These are phyloP conservation scores for Megalopta genalis DNA, from an alignment of 1,140 invertebrate species.

Conservation along the genomic window DNA sequence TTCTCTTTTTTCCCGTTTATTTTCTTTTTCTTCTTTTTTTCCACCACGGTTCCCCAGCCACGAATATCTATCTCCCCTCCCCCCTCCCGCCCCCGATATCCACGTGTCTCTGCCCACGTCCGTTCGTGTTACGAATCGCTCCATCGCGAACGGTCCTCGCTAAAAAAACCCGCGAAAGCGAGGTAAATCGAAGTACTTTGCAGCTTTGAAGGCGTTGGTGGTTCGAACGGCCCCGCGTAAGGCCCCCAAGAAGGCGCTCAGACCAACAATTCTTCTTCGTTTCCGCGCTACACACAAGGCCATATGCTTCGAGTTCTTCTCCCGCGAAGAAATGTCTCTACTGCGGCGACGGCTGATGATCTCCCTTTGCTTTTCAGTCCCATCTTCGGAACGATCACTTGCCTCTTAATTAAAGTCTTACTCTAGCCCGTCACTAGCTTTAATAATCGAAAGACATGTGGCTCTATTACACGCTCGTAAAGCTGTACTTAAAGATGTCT, in stretches of 20 bases:
- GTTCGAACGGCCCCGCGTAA: slow-evolving; percentile 24
- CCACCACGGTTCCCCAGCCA: slow-evolving; percentile 39
- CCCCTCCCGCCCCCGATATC: too few relatives aligned
- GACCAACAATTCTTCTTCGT: background rate
- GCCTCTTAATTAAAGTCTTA: slow-evolving; percentile 47
- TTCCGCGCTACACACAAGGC: slow-evolving; percentile 23
- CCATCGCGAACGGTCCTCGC: slow-evolving; percentile 29
- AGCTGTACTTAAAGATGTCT: slow-evolving; percentile 37
- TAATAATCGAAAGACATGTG: slow-evolving; percentile 54
- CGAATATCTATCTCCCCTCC: slow-evolving; percentile 23
- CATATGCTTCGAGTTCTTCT: background rate
- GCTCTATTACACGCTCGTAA: slow-evolving; percentile 36
- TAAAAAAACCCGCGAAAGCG: slow-evolving; percentile 12
- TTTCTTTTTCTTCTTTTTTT: background rate
- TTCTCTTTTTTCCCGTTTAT: too few relatives aligned
- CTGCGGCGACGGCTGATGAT: slow-evolving; percentile 8
- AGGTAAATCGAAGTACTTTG: background rate
- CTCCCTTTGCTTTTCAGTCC: background rate
- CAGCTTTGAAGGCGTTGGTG: slow-evolving; percentile 25
- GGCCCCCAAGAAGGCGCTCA: slow-evolving; percentile 18
- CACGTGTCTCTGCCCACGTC: slow-evolving; percentile 36
- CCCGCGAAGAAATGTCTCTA: background rate
- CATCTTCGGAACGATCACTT: slow-evolving; percentile 8
- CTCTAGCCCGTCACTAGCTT: slow-evolving; percentile 42
- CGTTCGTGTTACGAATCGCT: slow-evolving; percentile 57